phyloP scores from a whole-genome alignment of 1,140 invertebrate genomes.

The Eubasilissa regina region DNA sequence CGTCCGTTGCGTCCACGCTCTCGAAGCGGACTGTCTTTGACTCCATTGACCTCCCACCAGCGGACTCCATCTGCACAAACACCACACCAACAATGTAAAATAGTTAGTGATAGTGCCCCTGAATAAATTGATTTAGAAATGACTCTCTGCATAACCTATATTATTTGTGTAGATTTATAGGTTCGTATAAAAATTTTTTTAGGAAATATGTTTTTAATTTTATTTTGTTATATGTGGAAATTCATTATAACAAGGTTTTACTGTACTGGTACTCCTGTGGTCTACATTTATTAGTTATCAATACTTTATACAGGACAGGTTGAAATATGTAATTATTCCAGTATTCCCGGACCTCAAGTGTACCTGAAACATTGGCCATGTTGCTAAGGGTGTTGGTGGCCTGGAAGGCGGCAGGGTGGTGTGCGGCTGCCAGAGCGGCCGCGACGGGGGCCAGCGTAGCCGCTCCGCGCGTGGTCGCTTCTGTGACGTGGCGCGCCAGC shows the following conservation, averaged over 20 bases:
- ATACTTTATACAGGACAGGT: too few species aligned
- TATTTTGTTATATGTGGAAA: too few species aligned
- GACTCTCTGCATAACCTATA: too few species aligned
- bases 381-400: slow-evolving; percentile 54
- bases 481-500: slow-evolving; percentile 81
- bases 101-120: background rate
- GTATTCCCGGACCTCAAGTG: too few species aligned
- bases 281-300: too few species aligned
- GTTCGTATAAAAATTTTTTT: too few species aligned
- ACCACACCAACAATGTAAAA: slow-evolving; percentile 44
- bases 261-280: too few species aligned
- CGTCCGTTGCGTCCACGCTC: slow-evolving; percentile 73
- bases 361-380: slow-evolving; percentile 49
- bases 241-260: too few species aligned
- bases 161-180: too few species aligned
- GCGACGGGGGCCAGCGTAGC: slow-evolving; percentile 64
- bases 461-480: slow-evolving; percentile 80
- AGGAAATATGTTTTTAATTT: too few species aligned
- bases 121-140: too few species aligned
- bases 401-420: slow-evolving; percentile 63
- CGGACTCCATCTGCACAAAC: slow-evolving; percentile 73
- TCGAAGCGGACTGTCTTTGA: slow-evolving; percentile 81
- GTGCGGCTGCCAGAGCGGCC: slow-evolving; percentile 63
- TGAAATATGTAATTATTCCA: too few species aligned
- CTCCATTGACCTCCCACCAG: slow-evolving; percentile 80